Percentiles rank a stretch among this genome's conserved stretches.
These are phyloP conservation scores for Hemibagrus guttatus DNA, from an alignment of 2,797 vertebrate genomes.

Conservation along the genomic window DNA sequence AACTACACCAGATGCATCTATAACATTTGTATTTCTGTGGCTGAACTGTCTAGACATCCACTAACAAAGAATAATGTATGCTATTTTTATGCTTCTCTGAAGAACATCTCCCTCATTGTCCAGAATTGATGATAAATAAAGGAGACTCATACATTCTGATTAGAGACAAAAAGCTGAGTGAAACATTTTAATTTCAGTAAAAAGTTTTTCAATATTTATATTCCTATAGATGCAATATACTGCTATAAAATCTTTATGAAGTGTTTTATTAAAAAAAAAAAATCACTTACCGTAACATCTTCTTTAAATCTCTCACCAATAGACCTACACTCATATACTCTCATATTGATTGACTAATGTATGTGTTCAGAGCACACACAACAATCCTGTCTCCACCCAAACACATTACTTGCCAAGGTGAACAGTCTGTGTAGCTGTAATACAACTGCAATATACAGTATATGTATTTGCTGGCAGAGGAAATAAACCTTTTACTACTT, in stretches of 20 bases:
- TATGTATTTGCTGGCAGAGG: neutral
- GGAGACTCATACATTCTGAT: conserved; percentile 52
- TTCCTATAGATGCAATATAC: neutral
- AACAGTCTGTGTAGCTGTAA: neutral
- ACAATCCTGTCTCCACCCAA: neutral
- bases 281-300: neutral
- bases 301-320: neutral
- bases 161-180: conserved; percentile 36
- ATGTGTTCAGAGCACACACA: neutral
- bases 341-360: neutral
- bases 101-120: conserved; percentile 43
- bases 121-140: conserved; percentile 30
- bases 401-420: neutral
- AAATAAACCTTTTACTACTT: neutral
- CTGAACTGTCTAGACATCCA: conserved; percentile 51
- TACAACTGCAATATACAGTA: neutral
- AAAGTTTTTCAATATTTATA: conserved; percentile 11
- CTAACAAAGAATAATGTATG: conserved; percentile 57
- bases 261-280: neutral
- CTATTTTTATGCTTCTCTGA: conserved; percentile 51
- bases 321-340: neutral
- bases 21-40: conserved; percentile 35
- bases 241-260: neutral
- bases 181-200: conserved; percentile 40
- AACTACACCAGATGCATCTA: conserved; percentile 42